Evolutionary conservation across 2,888 invertebrate genomes (phyloP), one percentile per base, ranked within the genome.

Genomic region (Andrena praecox): DNA sequence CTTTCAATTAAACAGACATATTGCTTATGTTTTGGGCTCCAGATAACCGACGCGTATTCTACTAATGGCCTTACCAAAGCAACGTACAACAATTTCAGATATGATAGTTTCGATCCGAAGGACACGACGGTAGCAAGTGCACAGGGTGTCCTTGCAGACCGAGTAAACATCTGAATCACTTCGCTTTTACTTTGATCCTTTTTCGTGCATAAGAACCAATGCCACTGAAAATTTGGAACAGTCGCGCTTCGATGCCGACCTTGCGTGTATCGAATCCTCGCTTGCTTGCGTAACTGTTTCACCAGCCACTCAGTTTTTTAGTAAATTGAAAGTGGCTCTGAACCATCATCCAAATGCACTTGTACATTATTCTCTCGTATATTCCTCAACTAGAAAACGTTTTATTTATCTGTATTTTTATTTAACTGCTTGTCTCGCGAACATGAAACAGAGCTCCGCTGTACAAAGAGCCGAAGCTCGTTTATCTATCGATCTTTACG

Each of bases 371-470:
- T 42, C 42, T 16, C 42, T 4, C 42, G 42, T 12, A 12, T 42
- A 42, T 42, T 42, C 42, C 42, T 42, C 42, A 16, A 4, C 42
- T 16, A 16, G 42, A 42, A 42, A 4, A 1, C 42, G 4, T 12
- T 42, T 16, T 42, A 42, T 42, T 16, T 42, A 42, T 42, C 42
- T 42, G 16, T 42, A 16, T 42, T 42, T 42, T 42, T 3, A 42
- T 16, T 42, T 42, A 52, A n/a, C 52, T 5, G 27, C 67, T 29
- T 16, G 29, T 60, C 54, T 31, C 59, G 77, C 27, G 73, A 84
- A 69, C 80, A 80, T 67, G 62, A 75, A 84, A 80, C 52, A 67
- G 68, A 69, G 80, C 80, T 73, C 77, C 31, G 29, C 48, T 24
- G 62, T 56, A 67, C 81, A 76, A 84, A 2, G 74, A 64, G 81